phyloP scores from a whole-genome alignment of 2,113 vertebrate species.

The Rhinolophus sinicus region DNA sequence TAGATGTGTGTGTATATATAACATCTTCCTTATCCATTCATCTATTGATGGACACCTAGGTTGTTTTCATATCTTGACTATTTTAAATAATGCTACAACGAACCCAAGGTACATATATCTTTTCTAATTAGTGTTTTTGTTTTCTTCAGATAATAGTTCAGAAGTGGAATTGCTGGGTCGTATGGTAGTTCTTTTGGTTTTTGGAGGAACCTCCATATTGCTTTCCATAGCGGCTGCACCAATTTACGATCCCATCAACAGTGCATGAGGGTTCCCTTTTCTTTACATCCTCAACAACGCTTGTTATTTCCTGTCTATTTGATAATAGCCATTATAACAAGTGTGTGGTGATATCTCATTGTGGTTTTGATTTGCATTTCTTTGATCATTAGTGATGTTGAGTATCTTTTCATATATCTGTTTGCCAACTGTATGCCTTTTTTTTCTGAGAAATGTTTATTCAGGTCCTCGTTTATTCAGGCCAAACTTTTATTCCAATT shows the following conservation, averaged over 20 bases:
- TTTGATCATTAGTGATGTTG: not conserved
- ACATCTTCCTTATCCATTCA: not conserved
- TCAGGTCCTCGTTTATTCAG: too few relatives aligned
- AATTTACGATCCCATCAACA: not conserved
- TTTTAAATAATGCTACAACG: not conserved
- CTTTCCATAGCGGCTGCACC: too few relatives aligned
- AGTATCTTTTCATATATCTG: not conserved
- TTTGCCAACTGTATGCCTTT: too few relatives aligned
- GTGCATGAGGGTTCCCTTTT: not conserved
- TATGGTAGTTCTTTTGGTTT: too few relatives aligned
- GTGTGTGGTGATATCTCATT: too few relatives aligned
- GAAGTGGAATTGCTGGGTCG: too few relatives aligned
- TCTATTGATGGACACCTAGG: not conserved
- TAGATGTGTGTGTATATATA: not conserved
- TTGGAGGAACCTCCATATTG: too few relatives aligned
- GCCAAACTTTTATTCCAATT: not conserved
- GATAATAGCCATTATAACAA: not conserved
- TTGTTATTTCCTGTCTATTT: not conserved
- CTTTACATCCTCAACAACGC: not conserved
- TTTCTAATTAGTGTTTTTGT: too few relatives aligned
- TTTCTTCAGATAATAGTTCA: too few relatives aligned
- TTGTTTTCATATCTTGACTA: not conserved
- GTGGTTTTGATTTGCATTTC: not conserved
- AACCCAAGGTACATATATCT: not conserved
- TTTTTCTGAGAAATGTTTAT: not conserved